These are phyloP conservation scores for Drosophila diplacantha DNA, from an alignment of 2,888 invertebrate species.

Conservation along the genomic window DNA sequence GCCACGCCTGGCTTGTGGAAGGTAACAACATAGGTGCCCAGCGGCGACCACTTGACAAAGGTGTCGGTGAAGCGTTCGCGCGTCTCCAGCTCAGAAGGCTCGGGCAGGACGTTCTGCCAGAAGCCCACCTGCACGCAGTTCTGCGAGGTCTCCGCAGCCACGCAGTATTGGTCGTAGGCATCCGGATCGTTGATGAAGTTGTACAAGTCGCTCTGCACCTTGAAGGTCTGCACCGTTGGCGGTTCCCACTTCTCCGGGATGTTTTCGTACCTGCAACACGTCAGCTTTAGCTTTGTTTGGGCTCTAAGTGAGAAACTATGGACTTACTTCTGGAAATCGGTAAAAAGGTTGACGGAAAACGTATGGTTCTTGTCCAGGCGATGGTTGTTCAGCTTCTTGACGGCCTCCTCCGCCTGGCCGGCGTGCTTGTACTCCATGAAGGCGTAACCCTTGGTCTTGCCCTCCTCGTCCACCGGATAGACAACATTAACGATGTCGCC, in stretches of 20 bases:
- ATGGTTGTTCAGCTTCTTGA: conserved; percentile 92
- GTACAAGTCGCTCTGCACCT: conserved; percentile 94
- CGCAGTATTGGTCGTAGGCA: conserved; percentile 96
- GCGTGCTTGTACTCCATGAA: conserved; percentile 94
- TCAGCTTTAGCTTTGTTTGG: not conserved
- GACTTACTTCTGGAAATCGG: conserved; percentile 93
- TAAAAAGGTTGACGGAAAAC: conserved; percentile 94
- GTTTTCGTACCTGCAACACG: conserved; percentile 83
- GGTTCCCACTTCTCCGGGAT: conserved; percentile 96
- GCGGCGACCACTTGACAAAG: conserved; percentile 97
- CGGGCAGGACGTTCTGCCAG: conserved; percentile 93
- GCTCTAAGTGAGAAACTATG: conserved; percentile 39
- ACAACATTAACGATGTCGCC: conserved; percentile 92
- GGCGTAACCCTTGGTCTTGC: conserved; percentile 93
- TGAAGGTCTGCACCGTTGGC: conserved; percentile 92
- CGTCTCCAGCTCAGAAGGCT: conserved; percentile 89
- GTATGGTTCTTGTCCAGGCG: conserved; percentile 97
- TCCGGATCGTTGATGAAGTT: conserved; percentile 95
- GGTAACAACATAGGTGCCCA: conserved; percentile 97
- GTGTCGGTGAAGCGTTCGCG: conserved; percentile 96
- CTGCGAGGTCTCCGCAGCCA: conserved; percentile 89
- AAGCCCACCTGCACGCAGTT: conserved; percentile 87
- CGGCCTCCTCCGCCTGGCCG: conserved; percentile 91
- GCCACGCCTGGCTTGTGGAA: conserved; percentile 97
- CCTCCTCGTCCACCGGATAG: conserved; percentile 89